Evolutionary conservation across 2,797 vertebrate species (phyloP).

Genomic region (Lagodon rhomboides): DNA sequence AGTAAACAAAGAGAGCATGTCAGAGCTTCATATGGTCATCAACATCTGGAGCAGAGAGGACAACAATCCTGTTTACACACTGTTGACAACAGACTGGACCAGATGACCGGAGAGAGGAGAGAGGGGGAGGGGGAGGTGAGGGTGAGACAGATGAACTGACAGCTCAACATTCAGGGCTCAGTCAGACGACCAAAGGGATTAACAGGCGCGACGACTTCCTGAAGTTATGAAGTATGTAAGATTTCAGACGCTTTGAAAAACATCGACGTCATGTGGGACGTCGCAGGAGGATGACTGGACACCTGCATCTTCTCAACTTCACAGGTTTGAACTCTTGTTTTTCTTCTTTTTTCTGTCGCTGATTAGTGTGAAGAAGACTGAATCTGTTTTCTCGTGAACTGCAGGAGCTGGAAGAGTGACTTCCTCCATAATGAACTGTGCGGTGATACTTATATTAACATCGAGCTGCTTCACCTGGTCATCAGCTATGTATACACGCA

Average conservation of each 20-base stretch:
- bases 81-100: constrained; percentile 59
- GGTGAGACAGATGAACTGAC: constrained; percentile 40
- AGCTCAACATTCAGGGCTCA: constrained; percentile 37
- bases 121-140: constrained; percentile 11
- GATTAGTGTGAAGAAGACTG: not conserved
- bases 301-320: constrained; percentile 33
- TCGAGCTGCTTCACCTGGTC: constrained; percentile 71
- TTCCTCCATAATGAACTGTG: constrained; percentile 69
- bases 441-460: constrained; percentile 67
- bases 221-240: not conserved
- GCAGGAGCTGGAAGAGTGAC: constrained; percentile 53
- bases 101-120: constrained; percentile 60
- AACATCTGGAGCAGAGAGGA: constrained; percentile 79
- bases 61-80: constrained; percentile 73
- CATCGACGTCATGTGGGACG: constrained; percentile 42
- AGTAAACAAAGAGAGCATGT: constrained; percentile 45
- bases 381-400: constrained; percentile 13
- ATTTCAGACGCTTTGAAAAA: constrained; percentile 16
- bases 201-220: not conserved
- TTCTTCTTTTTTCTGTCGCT: not conserved
- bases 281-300: constrained; percentile 35
- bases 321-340: constrained; percentile 60
- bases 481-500: constrained; percentile 43
- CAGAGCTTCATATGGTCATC: constrained; percentile 57
- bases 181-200: constrained; percentile 31